phyloP scores from a whole-genome alignment of 2,113 vertebrate genomes.

The Eulemur macaco region DNA sequence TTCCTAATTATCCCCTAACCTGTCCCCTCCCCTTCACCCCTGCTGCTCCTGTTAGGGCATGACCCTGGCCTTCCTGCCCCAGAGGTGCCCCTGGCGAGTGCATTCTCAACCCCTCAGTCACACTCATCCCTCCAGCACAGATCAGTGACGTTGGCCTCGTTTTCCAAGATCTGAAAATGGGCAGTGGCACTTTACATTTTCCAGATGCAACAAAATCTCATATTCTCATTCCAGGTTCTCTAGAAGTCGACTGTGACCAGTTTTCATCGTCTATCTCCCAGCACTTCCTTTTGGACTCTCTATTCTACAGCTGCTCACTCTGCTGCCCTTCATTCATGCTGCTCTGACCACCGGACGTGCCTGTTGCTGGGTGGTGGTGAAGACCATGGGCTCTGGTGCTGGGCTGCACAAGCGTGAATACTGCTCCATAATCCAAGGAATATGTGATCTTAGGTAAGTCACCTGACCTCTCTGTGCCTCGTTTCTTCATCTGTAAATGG shows the following conservation, averaged over 20 bases:
- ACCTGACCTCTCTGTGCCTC: neutral
- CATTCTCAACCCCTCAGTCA: neutral
- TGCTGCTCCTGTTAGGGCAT: neutral
- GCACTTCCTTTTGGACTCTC: neutral
- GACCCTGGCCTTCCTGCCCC: neutral
- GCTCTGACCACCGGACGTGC: neutral
- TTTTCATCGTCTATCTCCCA: neutral
- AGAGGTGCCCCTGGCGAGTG: neutral
- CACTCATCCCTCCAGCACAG: neutral
- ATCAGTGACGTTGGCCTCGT: neutral
- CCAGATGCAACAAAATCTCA: neutral
- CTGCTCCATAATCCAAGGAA: neutral
- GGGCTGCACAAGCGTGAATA: neutral
- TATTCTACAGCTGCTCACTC: neutral
- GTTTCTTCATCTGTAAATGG: neutral
- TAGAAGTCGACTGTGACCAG: neutral
- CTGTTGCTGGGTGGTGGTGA: neutral
- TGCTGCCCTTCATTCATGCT: neutral
- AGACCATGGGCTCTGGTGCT: neutral
- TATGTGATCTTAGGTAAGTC: neutral
- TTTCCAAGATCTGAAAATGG: neutral
- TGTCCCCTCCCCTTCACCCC: neutral
- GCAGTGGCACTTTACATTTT: slow-evolving; percentile 22
- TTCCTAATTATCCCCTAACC: neutral
- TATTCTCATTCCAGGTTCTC: neutral